Base-by-base conservation (phyloP, 2,797 vertebrate genomes). In the Dendrocincla fuliginosa region DNA sequence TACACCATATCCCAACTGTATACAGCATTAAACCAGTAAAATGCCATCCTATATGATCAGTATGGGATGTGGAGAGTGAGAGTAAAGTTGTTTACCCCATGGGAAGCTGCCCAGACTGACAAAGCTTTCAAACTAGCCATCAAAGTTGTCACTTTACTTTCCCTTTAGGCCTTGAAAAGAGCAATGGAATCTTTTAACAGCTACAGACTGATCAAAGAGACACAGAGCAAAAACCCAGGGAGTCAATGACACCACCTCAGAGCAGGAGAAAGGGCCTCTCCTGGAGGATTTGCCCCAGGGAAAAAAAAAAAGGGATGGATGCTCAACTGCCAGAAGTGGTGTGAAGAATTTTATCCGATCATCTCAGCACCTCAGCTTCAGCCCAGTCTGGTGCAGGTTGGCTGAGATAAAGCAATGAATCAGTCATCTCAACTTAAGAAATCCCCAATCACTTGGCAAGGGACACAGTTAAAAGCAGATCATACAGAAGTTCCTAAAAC, bases 321-420 rank as follows among this genome's bases (percentile, higher is more conserved):
- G 50, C 53, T 81, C 78, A 93, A 78, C 41, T 53, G 81, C 77
- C 70, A 65, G 71, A 4, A 24, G 64, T n/a, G 41, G 67, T 27
- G 16, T 67, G 76, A 96, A 93, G 84, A 89, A 87, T 84, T 97
- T 95, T 93, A 95, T 91, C 92, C 92, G 50, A 93, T 84, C 87
- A 84, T 81, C 74, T 94, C 83, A 70, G 39, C 75, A 84, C 49
- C 71, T 84, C 28, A 23, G 27, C 82, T 96, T 73, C 77, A 91
- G 57, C 27, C 8, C 64, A 86, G 83, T 32, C 67, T 87, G 63
- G 65, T 57, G 63, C 60, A 53, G 2, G 2, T 0, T 88, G 68
- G 74, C 74, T 75, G 42, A 70, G 64, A 47, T 46, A 84, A 93
- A 49, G 74, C 30, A 81, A 13, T 89, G 84, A 93, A 78, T 94